Base-by-base conservation (phyloP, 2,797 vertebrate species). In the Tolypeutes matacus region DNA sequence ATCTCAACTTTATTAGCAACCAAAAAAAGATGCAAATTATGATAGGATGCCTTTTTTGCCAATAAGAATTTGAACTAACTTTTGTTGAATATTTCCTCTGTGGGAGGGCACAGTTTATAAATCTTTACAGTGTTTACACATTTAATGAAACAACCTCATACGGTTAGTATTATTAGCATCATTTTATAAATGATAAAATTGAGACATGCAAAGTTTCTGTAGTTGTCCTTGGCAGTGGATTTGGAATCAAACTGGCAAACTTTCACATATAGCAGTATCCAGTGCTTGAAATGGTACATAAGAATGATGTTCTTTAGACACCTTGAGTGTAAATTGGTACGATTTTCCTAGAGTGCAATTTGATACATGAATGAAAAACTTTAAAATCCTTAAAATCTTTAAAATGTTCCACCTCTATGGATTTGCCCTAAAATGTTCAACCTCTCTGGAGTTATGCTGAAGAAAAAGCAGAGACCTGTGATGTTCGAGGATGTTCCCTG, bases 301-400 rank as follows among this genome's bases (percentile, higher is more conserved):
- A 73, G 51, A 92, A 82, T 46, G 8, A 18, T 42, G 62, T 85
- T 80, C 62, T 65, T 51, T 75, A 87, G 85, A 84, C 56, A 92
- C 39, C 27, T 53, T 29, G 2, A 73, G 75, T 64, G 42, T 49
- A 94, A 86, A 88, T 83, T 39, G 49, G 31, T 91, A 82, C 49
- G 73, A 94, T 82, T 91, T 96, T 88, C 23, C 78, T 88, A n/a
- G 13, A 73, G 31, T 78, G 20, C 27, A 91, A 85, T 62, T 92
- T 94, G 53, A 90, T 49, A 90, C 60, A 81, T 65, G 56, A 92
- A 90, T 65, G 91, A 89, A 83, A 89, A 65, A 18, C 18, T 84
- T 80, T 94, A 78, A 96, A 88, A 76, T 84, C 25, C 9, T 11
- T 27, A 46, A 73, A 86, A 83, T 42, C 39, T 36, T 90, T 86